phyloP scores from a whole-genome alignment of 1,140 invertebrate genomes.

The Drosophila guanche region DNA sequence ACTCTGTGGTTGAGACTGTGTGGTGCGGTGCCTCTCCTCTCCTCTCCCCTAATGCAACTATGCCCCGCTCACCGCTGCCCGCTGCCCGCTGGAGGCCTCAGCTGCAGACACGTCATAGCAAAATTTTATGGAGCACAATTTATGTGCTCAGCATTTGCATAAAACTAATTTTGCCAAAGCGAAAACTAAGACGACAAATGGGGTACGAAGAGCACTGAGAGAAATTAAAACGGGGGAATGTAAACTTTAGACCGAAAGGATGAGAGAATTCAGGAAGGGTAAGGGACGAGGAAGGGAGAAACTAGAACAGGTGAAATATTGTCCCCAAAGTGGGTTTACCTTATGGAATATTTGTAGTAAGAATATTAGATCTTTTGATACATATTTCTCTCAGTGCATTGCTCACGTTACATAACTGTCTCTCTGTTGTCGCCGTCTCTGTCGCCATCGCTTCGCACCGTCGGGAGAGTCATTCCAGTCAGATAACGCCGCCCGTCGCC shows the following conservation, averaged over 20 bases:
- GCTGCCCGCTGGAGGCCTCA: slow-evolving; percentile 6
- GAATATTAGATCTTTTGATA: background rate
- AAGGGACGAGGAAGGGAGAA: no score
- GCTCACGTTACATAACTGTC: slow-evolving; percentile 60
- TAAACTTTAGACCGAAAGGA: no score
- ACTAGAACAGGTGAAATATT: no score
- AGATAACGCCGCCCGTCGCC: slow-evolving; percentile 46
- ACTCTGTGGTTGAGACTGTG: background rate
- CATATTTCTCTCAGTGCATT: slow-evolving; percentile 16
- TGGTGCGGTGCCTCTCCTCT: background rate
- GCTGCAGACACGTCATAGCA: slow-evolving; percentile 27
- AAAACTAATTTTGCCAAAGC: slow-evolving; percentile 72
- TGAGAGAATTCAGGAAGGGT: no score
- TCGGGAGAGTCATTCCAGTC: slow-evolving; percentile 32
- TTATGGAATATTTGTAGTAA: no score
- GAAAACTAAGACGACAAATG: slow-evolving; percentile 54
- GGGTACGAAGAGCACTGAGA: slow-evolving; percentile 9
- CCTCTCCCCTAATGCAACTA: background rate
- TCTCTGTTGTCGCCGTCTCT: background rate
- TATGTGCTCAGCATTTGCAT: slow-evolving; percentile 77
- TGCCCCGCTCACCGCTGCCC: background rate
- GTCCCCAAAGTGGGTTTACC: no score
- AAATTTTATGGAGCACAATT: slow-evolving; percentile 70
- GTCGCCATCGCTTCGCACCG: slow-evolving; percentile 18
- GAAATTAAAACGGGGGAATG: background rate